Base-by-base conservation (phyloP, 2,888 invertebrate genomes). In the Amiota minor region DNA sequence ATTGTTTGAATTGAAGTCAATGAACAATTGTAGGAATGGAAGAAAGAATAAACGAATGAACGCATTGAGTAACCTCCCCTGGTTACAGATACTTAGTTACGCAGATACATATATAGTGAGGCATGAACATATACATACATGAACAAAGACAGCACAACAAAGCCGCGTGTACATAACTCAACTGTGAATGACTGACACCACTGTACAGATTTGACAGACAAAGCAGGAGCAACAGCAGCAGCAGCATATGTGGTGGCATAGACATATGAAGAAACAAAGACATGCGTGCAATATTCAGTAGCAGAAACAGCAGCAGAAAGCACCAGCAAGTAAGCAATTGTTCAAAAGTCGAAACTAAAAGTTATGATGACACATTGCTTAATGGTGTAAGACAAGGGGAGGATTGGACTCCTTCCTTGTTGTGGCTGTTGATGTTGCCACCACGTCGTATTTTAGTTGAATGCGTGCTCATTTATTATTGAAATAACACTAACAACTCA, bases 381-480 rank as follows among this genome's bases (percentile, higher is more conserved):
- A 16, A 14, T 53, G 12, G 53, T 53, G 53, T 53, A 53, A 53
- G 53, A 12, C 53, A 53, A 53, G 2, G 35, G 35, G 35, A 35
- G 35, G 35, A 35, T 35, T 35, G 35, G 35, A 6, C 35, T 12
- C 12, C 53, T n/a, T 59, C 1, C 59, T 59, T 12, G 20, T 20
- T 20, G 18, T 59, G 18, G 20, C 20, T 20, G 65, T n/a, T 20
- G 46, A 12, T 20, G 35, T 18, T 35, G 18, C 59, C 46, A n/a
- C 18, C 9, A 16, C 49, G 49, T 67, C 67, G 50, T 23, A 23
- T 68, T 68, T 68, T 53, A 68, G 46, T 20, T 68, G 49, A 49
- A 68, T 68, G 67, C 50, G 67, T 68, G 50, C 50, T 68, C 67
- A 68, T 68, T 68, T 68, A 68, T 68, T 68, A 68, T 68, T 68